A percentile compares a stretch with the other conserved stretches of the same genome.
These are phyloP conservation scores for Pristionchus entomophagus DNA, from an alignment of 2,888 invertebrate genomes.

Conservation along the genomic window DNA sequence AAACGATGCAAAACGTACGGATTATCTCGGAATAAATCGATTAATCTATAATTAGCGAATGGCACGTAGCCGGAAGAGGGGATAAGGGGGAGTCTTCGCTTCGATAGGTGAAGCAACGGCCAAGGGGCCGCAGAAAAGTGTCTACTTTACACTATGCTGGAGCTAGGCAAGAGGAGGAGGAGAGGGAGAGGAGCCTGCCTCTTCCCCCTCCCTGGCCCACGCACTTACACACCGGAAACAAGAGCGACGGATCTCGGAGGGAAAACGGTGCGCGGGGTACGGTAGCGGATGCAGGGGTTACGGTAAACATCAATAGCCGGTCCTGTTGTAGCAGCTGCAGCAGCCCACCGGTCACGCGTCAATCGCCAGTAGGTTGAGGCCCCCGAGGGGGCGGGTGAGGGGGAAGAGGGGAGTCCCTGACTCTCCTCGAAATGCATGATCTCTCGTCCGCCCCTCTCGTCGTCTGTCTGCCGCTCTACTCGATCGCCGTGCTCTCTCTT, in stretches of 20 bases:
- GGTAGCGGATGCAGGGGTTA: not conserved
- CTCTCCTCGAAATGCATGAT: not conserved
- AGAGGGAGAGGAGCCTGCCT: not conserved
- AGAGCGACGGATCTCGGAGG: not conserved
- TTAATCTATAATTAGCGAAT: not conserved
- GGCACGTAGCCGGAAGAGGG: not conserved
- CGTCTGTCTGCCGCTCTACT: not conserved
- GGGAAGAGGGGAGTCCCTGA: not conserved
- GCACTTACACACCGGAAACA: conserved; percentile 35
- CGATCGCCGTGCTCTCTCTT: not conserved
- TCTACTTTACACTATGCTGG: conserved; percentile 41
- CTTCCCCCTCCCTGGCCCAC: not conserved
- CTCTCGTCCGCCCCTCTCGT: not conserved
- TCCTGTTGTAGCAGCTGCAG: not conserved
- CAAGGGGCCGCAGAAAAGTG: conserved; percentile 33
- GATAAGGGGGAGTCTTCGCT: not conserved
- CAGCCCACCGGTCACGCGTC: not conserved
- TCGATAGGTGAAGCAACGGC: conserved; percentile 18
- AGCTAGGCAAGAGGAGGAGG: not conserved
- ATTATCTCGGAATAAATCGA: not conserved
- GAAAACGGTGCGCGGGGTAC: not conserved
- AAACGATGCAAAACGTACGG: not conserved
- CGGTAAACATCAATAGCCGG: not conserved
- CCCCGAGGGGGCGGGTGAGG: conserved; percentile 27
- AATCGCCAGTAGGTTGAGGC: not conserved